Percentiles rank a stretch among this genome's conserved stretches.
Evolutionary conservation across 2,888 invertebrate species (phyloP).

Genomic region (Acleris literana): DNA sequence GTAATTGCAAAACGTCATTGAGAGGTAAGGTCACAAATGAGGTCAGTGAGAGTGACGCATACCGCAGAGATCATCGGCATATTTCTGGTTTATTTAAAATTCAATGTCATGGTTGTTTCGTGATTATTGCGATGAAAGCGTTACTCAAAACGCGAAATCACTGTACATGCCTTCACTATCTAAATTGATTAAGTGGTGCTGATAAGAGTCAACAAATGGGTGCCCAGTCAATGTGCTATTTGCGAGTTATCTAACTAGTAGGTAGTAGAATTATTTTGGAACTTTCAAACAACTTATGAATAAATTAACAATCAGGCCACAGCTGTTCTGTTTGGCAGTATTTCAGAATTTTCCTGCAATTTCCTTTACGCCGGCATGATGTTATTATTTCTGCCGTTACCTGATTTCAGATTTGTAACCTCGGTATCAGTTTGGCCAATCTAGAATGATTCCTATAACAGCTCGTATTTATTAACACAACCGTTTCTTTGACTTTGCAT

Average conservation of each 20-base stretch:
- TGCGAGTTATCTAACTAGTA: background rate
- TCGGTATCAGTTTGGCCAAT: too few relatives aligned
- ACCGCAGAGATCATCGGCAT: constrained; percentile 4
- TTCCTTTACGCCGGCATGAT: too few relatives aligned
- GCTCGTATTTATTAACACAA: too few relatives aligned
- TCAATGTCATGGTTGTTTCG: constrained; percentile 20
- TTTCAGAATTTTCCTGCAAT: too few relatives aligned
- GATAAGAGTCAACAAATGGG: constrained; percentile 19
- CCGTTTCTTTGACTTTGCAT: too few relatives aligned
- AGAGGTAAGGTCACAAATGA: constrained; percentile 16
- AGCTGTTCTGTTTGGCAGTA: too few relatives aligned
- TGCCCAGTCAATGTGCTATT: background rate
- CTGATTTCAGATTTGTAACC: too few relatives aligned
- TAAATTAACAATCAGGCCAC: too few relatives aligned
- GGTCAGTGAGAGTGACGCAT: constrained; percentile 20
- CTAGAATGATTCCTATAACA: too few relatives aligned
- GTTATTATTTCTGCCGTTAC: too few relatives aligned
- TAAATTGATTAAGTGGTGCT: constrained; percentile 24
- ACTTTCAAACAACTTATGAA: too few relatives aligned
- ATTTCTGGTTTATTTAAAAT: constrained; percentile 17
- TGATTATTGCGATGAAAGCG: background rate
- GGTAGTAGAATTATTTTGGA: background rate
- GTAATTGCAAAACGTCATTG: constrained; percentile 7
- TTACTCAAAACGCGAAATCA: background rate
- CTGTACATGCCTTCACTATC: constrained; percentile 11